phyloP scores from a whole-genome alignment of 2,113 vertebrate genomes.

The Arvicanthis niloticus region DNA sequence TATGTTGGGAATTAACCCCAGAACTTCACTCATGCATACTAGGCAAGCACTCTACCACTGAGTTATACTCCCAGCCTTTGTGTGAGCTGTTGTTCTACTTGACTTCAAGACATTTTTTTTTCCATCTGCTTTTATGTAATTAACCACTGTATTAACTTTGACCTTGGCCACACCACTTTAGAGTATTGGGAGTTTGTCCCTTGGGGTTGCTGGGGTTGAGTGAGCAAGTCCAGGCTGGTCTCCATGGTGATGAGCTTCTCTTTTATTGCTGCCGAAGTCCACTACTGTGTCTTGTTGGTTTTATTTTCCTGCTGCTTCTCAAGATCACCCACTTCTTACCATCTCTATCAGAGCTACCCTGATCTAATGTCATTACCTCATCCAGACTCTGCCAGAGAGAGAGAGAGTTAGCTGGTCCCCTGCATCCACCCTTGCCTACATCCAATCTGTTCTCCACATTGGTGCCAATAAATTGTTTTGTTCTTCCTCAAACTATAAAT shows the following conservation, averaged over 20 bases:
- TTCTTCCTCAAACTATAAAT: slow-evolving; percentile 15
- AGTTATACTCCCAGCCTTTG: background rate
- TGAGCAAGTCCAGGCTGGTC: background rate
- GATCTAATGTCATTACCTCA: background rate
- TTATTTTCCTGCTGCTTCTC: background rate
- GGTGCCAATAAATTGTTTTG: background rate
- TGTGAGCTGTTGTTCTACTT: background rate
- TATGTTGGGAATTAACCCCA: background rate
- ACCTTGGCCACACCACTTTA: background rate
- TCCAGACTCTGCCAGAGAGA: background rate
- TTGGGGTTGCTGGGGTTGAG: background rate
- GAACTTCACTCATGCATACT: background rate
- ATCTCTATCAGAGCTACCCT: background rate
- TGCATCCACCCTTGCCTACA: slow-evolving; percentile 18
- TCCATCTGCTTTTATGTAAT: background rate
- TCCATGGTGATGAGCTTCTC: background rate
- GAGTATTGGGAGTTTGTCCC: background rate
- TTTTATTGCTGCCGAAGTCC: background rate
- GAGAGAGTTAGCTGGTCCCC: background rate
- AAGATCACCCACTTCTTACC: background rate
- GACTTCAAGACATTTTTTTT: background rate
- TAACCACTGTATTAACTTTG: background rate
- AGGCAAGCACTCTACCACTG: background rate
- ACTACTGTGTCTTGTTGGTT: background rate
- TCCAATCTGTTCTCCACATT: slow-evolving; percentile 14